A percentile compares a stretch with the other conserved stretches of the same genome.
These are phyloP conservation scores for Octodonta nipae DNA, from an alignment of 2,888 invertebrate species.

Conservation along the genomic window DNA sequence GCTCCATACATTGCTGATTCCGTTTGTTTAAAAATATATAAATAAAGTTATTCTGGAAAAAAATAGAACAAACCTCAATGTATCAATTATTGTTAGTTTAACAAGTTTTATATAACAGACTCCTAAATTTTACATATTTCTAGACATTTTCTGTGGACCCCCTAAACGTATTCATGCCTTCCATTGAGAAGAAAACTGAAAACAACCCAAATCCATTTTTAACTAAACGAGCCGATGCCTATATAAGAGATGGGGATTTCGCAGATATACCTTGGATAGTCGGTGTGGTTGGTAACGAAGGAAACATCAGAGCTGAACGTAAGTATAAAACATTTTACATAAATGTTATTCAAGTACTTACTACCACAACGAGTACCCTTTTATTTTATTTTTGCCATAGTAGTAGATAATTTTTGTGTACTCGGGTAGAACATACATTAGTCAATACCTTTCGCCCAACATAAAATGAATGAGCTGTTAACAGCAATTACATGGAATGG, in stretches of 20 bases:
- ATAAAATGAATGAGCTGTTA: too few species aligned
- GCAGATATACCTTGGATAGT: slow-evolving; percentile 37
- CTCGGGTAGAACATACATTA: too few species aligned
- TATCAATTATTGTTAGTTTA: too few species aligned
- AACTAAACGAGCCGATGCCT: slow-evolving; percentile 30
- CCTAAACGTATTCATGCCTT: slow-evolving; percentile 35
- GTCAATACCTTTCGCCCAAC: too few species aligned
- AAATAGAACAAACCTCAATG: background rate
- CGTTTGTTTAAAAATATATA: background rate
- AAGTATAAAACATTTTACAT: too few species aligned
- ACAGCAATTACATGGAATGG: too few species aligned
- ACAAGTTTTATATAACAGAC: too few species aligned
- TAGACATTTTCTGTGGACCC: slow-evolving; percentile 39
- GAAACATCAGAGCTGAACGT: slow-evolving; percentile 37
- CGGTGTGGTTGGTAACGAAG: slow-evolving; percentile 37
- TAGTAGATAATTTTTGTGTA: too few species aligned
- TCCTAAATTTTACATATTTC: too few species aligned
- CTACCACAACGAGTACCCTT: background rate
- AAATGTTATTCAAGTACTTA: background rate
- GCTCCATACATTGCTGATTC: background rate
- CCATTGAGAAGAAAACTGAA: slow-evolving; percentile 30
- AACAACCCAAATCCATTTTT: slow-evolving; percentile 33
- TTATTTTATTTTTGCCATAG: too few species aligned
- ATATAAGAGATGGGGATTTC: slow-evolving; percentile 31
- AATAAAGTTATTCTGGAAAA: slow-evolving; percentile 1